Percentiles rank a stretch among this genome's conserved stretches.
Evolutionary conservation across 2,888 invertebrate genomes (phyloP).

Genomic region (Eubasilissa splendida): DNA sequence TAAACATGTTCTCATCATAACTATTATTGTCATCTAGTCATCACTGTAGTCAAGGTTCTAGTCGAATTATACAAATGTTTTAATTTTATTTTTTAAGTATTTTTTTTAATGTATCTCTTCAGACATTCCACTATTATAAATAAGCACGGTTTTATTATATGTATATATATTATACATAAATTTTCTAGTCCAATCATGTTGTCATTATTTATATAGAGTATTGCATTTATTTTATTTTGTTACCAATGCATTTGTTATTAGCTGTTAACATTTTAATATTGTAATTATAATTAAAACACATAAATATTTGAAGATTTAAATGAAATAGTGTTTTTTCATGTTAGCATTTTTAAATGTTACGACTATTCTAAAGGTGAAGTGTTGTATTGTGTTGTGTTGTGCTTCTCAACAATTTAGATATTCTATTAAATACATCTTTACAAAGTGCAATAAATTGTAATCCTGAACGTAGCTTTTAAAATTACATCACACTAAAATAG

Average conservation of each 20-base stretch:
- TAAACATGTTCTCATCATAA: constrained; percentile 32
- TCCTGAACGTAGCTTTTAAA: no score
- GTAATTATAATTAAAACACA: neutral
- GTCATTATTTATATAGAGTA: neutral
- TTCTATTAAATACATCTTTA: neutral
- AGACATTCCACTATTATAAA: constrained; percentile 10
- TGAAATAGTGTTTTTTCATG: neutral
- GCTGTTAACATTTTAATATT: no score
- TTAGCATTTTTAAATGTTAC: neutral
- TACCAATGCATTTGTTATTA: no score
- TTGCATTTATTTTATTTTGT: neutral
- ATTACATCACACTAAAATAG: no score
- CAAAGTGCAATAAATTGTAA: neutral
- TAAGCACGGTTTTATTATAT: neutral
- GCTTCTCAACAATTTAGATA: neutral
- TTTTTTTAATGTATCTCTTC: neutral
- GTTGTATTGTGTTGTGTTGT: neutral
- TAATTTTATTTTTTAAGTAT: neutral
- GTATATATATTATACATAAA: no score
- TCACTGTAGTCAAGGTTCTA: neutral
- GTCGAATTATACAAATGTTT: constrained; percentile 17
- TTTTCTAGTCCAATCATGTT: constrained; percentile 7
- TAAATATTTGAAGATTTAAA: neutral
- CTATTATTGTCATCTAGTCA: neutral
- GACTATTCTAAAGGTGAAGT: neutral